Conservation (phyloP, 1,140 invertebrate species). For the Pseudachorutes palmiensis region DNA sequence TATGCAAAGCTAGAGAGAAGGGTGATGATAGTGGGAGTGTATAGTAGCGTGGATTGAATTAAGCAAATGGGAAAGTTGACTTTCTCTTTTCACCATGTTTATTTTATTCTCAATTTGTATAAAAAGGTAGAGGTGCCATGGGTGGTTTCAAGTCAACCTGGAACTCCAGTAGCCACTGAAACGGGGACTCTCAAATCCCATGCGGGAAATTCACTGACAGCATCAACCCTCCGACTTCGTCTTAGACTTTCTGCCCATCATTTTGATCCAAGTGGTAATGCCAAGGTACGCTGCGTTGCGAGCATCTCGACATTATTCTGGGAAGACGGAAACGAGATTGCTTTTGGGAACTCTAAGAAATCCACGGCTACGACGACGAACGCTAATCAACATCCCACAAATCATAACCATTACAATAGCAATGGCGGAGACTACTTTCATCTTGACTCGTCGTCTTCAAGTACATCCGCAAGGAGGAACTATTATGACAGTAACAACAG, state of each 20-base stretch:
- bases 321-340: conserved; percentile 22
- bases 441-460: not conserved
- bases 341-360: conserved; percentile 14
- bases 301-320: conserved; percentile 31
- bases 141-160: not conserved
- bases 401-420: not conserved
- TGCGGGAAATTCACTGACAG: conserved; percentile 4
- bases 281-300: conserved; percentile 27
- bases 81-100: not conserved
- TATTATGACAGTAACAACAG: not conserved
- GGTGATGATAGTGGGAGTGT: too few species aligned
- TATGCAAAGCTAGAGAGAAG: too few species aligned
- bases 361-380: not conserved
- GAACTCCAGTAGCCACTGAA: too few species aligned
- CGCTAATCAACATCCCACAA: not conserved
- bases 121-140: conserved; percentile 12
- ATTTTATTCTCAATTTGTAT: not conserved
- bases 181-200: not conserved
- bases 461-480: not conserved
- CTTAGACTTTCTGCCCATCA: conserved; percentile 12
- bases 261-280: conserved; percentile 20
- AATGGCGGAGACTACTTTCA: not conserved
- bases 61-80: not conserved
- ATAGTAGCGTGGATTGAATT: not conserved
- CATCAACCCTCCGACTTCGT: conserved; percentile 8